Evolutionary conservation across 2,113 vertebrate genomes (phyloP).

Genomic region (Toxotes jaculatrix): DNA sequence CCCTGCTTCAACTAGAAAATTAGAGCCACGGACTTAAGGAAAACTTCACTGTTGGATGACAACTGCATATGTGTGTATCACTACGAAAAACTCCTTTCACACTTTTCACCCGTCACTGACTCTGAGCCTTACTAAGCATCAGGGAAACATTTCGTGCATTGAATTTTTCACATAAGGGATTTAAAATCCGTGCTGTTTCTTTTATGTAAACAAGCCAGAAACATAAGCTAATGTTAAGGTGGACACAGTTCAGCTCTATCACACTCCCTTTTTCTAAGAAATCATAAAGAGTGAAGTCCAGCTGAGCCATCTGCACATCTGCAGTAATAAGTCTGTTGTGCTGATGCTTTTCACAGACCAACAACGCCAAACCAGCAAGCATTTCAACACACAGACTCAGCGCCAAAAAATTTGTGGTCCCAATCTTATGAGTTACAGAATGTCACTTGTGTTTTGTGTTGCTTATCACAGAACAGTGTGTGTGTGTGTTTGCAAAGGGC

Average conservation of each 20-base stretch:
- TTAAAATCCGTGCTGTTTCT: background rate
- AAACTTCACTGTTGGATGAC: too few relatives aligned
- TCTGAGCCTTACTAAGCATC: background rate
- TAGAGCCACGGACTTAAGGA: too few relatives aligned
- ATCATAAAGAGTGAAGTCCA: background rate
- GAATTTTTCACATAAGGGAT: background rate
- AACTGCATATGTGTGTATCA: background rate
- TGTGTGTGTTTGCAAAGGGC: background rate
- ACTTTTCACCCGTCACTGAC: background rate
- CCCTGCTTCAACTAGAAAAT: background rate
- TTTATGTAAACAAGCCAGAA: background rate
- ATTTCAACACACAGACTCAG: constrained; percentile 28
- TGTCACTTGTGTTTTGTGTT: background rate
- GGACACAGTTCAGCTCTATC: background rate
- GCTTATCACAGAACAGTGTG: constrained; percentile 8
- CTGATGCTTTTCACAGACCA: constrained; percentile 17
- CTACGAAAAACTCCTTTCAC: too few relatives aligned
- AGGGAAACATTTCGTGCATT: background rate
- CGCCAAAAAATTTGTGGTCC: constrained; percentile 42
- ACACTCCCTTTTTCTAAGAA: constrained; percentile 9
- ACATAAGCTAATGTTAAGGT: background rate
- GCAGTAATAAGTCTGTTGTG: constrained; percentile 19
- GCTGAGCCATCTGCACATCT: constrained; percentile 7
- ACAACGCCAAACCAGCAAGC: constrained; percentile 41
- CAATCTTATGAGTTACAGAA: constrained; percentile 27